Evolutionary conservation across 2,888 invertebrate genomes (phyloP), one percentile per base, ranked within the genome.

Genomic region (Cephus rjabovi): DNA sequence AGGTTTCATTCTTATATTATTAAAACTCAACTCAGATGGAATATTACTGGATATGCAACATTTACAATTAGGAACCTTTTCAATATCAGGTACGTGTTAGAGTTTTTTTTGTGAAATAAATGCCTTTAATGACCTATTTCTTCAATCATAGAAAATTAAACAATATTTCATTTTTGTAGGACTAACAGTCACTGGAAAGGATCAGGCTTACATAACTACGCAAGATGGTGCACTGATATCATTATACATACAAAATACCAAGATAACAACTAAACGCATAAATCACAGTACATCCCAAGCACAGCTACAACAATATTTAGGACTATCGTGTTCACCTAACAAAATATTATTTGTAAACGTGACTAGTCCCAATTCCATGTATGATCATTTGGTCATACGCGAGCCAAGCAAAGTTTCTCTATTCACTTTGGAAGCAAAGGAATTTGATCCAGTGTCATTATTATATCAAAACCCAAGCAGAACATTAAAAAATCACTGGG

Each of bases 341-440:
- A 81, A 81, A 73, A 74, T 82, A 12, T 82, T 90, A 33, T 85
- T 89, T 34, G 40, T 85, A 9, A 86, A 86, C 74, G 78, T 90
- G 34, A 88, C 88, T 4, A 90, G 89, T 83, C 91, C 92, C 1
- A 88, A 86, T 76, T 80, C 79, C 9, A 81, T 85, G 31, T 90
- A 90, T 78, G 92, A 92, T 83, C 92, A 92, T 82, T 80, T 92
- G 40, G 82, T 87, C 3, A 82, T 85, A 74, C 86, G 90, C 12
- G 91, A 92, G 75, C 91, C 91, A 30, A 89, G 88, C 11, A 85
- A 80, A 69, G 12, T 90, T 3, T 81, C 84, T 34, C 82, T 91
- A 69, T 90, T 90, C 70, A 79, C 34, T 40, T 81, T 91, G 4
- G 80, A 84, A 12, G 81, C 79, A 4, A 75, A 83, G 12, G 69